Evolutionary conservation across 1,140 invertebrate species (phyloP).

Genomic region (Euschistus heros): DNA sequence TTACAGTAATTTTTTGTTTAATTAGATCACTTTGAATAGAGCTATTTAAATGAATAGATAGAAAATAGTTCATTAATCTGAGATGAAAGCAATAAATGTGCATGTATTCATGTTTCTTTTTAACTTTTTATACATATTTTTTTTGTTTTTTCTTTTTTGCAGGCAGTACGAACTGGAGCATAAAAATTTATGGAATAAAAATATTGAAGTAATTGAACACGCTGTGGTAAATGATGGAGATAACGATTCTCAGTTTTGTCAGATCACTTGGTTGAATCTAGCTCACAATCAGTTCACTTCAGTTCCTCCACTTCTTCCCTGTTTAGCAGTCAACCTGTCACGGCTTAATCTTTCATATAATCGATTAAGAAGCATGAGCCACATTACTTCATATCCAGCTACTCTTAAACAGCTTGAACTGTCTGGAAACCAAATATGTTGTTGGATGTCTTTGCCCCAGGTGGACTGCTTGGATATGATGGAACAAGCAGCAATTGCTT

Average conservation of each 20-base stretch:
- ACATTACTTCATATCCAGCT: slow-evolving; percentile 79
- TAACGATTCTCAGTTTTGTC: slow-evolving; percentile 37
- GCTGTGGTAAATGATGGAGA: slow-evolving; percentile 38
- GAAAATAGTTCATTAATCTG: too few relatives aligned
- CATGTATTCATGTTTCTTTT: too few relatives aligned
- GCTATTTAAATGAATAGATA: background rate
- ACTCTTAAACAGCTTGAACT: slow-evolving; percentile 83
- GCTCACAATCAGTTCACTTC: slow-evolving; percentile 82
- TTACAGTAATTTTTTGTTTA: slow-evolving; percentile 30
- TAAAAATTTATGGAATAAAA: slow-evolving; percentile 61
- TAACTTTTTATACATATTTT: background rate
- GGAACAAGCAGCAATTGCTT: slow-evolving; percentile 49
- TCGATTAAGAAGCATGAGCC: slow-evolving; percentile 54
- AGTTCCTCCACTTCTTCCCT: slow-evolving; percentile 78
- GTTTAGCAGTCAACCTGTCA: slow-evolving; percentile 73
- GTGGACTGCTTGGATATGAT: slow-evolving; percentile 47
- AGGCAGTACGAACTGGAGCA: slow-evolving; percentile 42
- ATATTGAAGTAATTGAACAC: slow-evolving; percentile 57
- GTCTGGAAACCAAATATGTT: slow-evolving; percentile 81
- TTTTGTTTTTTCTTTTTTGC: slow-evolving; percentile 24
- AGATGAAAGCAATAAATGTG: too few relatives aligned
- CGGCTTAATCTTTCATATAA: slow-evolving; percentile 88
- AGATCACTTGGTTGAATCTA: slow-evolving; percentile 66
- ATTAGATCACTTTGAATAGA: background rate
- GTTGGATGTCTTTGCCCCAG: slow-evolving; percentile 74